phyloP scores from a whole-genome alignment of 2,888 invertebrate genomes.

The Xylota sylvarum region DNA sequence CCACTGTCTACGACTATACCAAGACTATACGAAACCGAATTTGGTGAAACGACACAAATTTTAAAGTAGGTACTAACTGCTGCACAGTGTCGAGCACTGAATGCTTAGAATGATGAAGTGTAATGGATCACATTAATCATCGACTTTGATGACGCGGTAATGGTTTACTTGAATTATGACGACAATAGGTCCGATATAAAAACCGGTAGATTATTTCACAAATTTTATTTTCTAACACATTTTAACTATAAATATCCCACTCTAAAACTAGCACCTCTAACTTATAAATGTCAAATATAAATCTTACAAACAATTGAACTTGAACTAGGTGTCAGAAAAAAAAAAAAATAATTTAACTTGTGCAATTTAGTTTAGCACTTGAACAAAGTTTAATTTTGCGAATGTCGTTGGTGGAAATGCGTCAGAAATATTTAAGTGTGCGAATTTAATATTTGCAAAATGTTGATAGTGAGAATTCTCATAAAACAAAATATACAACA shows the following conservation, averaged over 20 bases:
- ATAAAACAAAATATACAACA: too few species aligned
- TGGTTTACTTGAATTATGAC: not conserved
- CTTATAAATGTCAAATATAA: too few species aligned
- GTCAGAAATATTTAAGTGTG: not conserved
- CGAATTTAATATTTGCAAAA: too few species aligned
- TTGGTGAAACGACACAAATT: too few species aligned
- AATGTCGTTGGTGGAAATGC: not conserved
- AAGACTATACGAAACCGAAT: too few species aligned
- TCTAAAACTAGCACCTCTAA: too few species aligned
- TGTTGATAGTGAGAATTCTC: too few species aligned
- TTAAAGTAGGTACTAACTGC: too few species aligned
- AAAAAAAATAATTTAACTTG: too few species aligned
- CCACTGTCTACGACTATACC: too few species aligned
- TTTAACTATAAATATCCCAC: not conserved
- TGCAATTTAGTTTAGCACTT: not conserved
- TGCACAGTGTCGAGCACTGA: too few species aligned
- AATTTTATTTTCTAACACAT: not conserved
- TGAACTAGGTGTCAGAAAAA: not conserved
- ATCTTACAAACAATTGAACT: not conserved
- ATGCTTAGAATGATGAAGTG: not conserved
- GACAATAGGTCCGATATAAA: too few species aligned
- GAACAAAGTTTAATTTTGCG: not conserved
- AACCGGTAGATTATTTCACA: not conserved
- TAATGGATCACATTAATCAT: not conserved
- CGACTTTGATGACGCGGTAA: not conserved